Conservation (phyloP, 1,140 invertebrate species). For the Drosophila santomea region DNA sequence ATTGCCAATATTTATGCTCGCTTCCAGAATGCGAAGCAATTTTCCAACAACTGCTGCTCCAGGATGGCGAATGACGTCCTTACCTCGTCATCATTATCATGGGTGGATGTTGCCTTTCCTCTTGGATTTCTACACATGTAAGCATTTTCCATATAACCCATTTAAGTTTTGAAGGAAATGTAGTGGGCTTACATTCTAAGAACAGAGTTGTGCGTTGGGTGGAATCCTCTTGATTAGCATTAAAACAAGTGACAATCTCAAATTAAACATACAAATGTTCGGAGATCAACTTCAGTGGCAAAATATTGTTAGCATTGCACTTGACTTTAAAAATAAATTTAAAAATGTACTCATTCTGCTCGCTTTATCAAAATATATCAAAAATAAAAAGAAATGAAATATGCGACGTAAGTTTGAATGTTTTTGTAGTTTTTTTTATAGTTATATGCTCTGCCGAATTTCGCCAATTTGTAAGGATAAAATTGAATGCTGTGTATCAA, state of each 20-base stretch:
- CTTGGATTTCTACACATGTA: constrained; percentile 14
- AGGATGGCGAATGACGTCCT: constrained; percentile 1
- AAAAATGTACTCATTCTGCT: too few species aligned
- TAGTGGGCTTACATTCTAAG: neutral
- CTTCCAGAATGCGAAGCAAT: constrained; percentile 37
- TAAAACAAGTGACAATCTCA: too few species aligned
- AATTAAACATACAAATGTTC: too few species aligned
- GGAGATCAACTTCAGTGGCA: too few species aligned
- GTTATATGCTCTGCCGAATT: neutral
- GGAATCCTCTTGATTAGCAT: neutral
- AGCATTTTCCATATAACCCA: constrained; percentile 22
- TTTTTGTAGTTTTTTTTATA: too few species aligned
- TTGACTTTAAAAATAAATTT: too few species aligned
- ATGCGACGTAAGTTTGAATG: too few species aligned
- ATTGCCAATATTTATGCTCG: constrained; percentile 68
- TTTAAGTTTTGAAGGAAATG: constrained; percentile 25
- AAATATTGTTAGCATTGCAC: too few species aligned
- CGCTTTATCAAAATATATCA: too few species aligned
- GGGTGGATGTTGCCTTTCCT: neutral
- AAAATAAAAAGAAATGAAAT: too few species aligned
- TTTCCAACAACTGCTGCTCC: constrained; percentile 18
- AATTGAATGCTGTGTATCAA: neutral
- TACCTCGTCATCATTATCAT: constrained; percentile 44
- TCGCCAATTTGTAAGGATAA: neutral
- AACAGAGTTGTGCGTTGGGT: neutral